phyloP scores from a whole-genome alignment of 2,113 vertebrate species.

The Sander vitreus region DNA sequence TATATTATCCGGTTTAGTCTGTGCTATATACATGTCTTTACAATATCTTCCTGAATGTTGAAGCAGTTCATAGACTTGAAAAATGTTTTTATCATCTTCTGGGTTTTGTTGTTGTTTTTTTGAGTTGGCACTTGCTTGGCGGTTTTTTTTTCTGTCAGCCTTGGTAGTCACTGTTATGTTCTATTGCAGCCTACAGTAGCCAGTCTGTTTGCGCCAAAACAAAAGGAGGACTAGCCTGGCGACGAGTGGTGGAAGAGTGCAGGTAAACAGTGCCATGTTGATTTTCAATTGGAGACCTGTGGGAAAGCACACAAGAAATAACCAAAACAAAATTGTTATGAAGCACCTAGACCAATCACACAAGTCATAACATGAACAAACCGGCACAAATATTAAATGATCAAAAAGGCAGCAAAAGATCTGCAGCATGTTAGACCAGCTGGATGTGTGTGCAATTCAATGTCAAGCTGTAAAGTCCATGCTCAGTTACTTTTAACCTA shows the following conservation, averaged over 20 bases:
- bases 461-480: not conserved
- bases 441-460: not conserved
- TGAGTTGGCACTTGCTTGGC: constrained; percentile 97
- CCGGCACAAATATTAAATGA: not conserved
- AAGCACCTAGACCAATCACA: not conserved
- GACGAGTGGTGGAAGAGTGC: constrained; percentile 95
- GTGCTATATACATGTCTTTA: constrained; percentile 99
- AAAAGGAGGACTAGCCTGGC: constrained; percentile 93
- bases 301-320: constrained; percentile 21
- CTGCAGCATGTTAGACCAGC: not conserved
- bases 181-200: constrained; percentile 93
- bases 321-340: not conserved
- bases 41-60: constrained; percentile 99
- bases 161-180: constrained; percentile 91
- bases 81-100: constrained; percentile 84
- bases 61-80: constrained; percentile 98
- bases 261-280: constrained; percentile 96
- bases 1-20: constrained; percentile 99
- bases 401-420: not conserved
- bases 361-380: not conserved
- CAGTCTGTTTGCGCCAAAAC: constrained; percentile 93
- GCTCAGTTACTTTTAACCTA: not conserved
- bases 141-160: constrained; percentile 86
- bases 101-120: constrained; percentile 64
- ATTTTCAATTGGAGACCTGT: constrained; percentile 97